Percentiles rank a stretch among this genome's conserved stretches.
Evolutionary conservation across 2,797 vertebrate species (phyloP).

Genomic region (Hafferia zeledoni): DNA sequence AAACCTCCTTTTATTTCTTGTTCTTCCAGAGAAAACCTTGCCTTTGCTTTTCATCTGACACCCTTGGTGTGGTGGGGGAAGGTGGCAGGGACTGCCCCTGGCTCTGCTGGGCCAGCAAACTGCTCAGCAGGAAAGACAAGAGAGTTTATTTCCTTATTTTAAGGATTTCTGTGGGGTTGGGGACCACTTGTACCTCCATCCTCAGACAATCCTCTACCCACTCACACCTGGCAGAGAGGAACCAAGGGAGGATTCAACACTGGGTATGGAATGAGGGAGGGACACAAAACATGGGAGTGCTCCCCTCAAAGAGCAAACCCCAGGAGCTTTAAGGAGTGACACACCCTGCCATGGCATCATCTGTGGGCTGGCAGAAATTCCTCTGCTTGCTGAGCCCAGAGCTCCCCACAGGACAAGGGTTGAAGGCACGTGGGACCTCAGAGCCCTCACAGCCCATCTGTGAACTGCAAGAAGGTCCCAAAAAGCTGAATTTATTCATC

Average conservation of each 20-base stretch:
- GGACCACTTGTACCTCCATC: neutral
- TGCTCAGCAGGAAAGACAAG: neutral
- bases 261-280: neutral
- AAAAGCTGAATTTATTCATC: neutral
- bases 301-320: neutral
- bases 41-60: neutral
- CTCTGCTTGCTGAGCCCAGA: neutral
- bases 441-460: neutral
- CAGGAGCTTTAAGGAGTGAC: neutral
- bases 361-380: neutral
- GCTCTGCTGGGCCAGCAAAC: neutral
- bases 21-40: neutral
- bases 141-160: rapidly evolving
- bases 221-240: neutral
- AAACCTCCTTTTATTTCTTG: neutral
- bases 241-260: neutral
- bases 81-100: neutral
- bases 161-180: neutral
- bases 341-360: no score
- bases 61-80: neutral
- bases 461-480: neutral
- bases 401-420: neutral
- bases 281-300: rapidly evolving
- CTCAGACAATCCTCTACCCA: neutral
- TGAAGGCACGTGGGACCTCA: neutral